Evolutionary conservation across 2,113 vertebrate genomes (phyloP).

Genomic region (Indicator maculatus): DNA sequence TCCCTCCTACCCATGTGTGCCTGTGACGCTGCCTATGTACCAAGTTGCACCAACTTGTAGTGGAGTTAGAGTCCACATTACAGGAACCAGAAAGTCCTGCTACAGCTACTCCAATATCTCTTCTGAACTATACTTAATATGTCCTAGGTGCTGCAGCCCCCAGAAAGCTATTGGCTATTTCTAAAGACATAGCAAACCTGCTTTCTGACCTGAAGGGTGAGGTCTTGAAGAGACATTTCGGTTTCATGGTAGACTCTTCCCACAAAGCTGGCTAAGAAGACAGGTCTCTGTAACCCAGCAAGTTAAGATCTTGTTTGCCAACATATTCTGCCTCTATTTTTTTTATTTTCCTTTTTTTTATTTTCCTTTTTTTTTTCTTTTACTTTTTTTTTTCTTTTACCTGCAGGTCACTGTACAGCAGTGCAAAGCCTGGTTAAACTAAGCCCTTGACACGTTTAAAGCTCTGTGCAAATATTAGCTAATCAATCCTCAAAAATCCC

Average conservation of each 20-base stretch:
- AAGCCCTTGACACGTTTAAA: constrained; percentile 9
- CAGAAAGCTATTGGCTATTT: background rate
- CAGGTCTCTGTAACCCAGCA: background rate
- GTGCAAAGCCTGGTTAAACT: background rate
- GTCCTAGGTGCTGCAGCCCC: background rate
- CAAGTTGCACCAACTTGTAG: background rate
- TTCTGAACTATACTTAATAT: background rate
- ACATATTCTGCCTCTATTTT: background rate
- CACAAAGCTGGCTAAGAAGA: background rate
- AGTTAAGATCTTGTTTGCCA: background rate
- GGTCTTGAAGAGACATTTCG: background rate
- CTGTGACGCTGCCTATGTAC: background rate
- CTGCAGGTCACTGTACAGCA: background rate
- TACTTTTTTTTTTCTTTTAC: background rate
- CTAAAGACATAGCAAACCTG: background rate
- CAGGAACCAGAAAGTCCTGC: background rate
- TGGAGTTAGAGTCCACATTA: fast-evolving
- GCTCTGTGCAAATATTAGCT: constrained; percentile 55
- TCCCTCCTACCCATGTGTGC: background rate
- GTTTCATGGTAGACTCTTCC: background rate
- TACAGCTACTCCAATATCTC: background rate
- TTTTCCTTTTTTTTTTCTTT: background rate
- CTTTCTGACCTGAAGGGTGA: background rate
- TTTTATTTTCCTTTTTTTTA: background rate
- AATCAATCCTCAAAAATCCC: constrained; percentile 40